These are phyloP conservation scores for Elephas maximus DNA, from an alignment of 2,113 vertebrate genomes.

Conservation along the genomic window DNA sequence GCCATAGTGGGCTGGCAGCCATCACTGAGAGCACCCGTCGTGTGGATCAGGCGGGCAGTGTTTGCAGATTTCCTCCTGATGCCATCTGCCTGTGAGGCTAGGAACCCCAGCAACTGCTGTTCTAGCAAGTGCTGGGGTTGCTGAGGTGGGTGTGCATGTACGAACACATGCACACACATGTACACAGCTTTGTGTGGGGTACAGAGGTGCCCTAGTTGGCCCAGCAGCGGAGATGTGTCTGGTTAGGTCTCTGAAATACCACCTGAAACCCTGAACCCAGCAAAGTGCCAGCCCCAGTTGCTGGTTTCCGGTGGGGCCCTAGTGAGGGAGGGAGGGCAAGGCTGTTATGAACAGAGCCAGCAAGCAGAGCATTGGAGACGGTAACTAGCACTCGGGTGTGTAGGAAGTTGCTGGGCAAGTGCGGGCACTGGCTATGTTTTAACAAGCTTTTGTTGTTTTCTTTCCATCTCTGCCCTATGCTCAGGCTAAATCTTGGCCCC, in stretches of 20 bases:
- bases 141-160: slow-evolving; percentile 41
- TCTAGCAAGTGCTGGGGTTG: slow-evolving; percentile 64
- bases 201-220: neutral
- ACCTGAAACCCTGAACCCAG: slow-evolving; percentile 54
- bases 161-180: neutral
- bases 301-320: slow-evolving; percentile 77
- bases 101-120: slow-evolving; percentile 69
- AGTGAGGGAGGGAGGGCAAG: slow-evolving; percentile 41
- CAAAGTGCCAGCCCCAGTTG: slow-evolving; percentile 49
- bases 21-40: slow-evolving; percentile 21
- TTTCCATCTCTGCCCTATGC: slow-evolving; percentile 2
- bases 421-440: slow-evolving; percentile 37
- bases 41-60: slow-evolving; percentile 52
- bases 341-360: slow-evolving; percentile 39
- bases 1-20: slow-evolving; percentile 60
- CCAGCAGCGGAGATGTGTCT: neutral
- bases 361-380: neutral
- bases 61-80: slow-evolving; percentile 73
- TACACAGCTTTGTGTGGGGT: neutral
- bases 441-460: slow-evolving; percentile 61
- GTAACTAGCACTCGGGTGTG: neutral
- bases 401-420: slow-evolving; percentile 31
- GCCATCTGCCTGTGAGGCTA: slow-evolving; percentile 73
- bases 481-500: neutral
- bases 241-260: neutral